Percentiles rank a stretch among this genome's conserved stretches.
These are phyloP conservation scores for Drosophila kurseongensis DNA, from an alignment of 1,140 invertebrate genomes.

Conservation along the genomic window DNA sequence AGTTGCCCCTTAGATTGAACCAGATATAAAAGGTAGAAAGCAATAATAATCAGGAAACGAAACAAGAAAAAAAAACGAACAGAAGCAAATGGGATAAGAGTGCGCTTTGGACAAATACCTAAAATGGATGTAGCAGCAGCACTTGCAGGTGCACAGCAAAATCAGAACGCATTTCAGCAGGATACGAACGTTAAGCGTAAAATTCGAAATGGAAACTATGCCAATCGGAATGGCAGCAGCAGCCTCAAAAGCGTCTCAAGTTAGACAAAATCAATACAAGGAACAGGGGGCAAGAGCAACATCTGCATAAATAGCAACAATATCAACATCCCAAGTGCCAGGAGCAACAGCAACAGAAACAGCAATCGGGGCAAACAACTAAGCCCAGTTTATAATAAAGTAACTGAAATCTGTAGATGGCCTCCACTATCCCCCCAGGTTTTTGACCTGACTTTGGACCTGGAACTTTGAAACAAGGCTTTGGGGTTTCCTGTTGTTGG, in stretches of 20 bases:
- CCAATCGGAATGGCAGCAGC: constrained; percentile 5
- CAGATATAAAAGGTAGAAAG: constrained; percentile 4
- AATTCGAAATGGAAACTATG: constrained; percentile 1
- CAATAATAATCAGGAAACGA: constrained; percentile 35
- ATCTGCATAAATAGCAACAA: constrained; percentile 37
- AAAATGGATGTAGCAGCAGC: constrained; percentile 13
- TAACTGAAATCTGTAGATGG: constrained; percentile 71
- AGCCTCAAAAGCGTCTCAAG: neutral
- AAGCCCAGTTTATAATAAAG: constrained; percentile 77
- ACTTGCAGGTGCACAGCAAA: neutral
- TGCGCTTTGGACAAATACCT: constrained; percentile 14
- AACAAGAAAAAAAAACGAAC: constrained; percentile 7
- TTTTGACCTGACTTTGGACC: constrained; percentile 32
- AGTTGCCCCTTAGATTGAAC: neutral
- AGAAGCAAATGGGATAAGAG: constrained; percentile 37
- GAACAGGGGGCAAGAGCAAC: neutral
- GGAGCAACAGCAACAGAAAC: constrained; percentile 4
- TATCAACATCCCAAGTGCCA: neutral
- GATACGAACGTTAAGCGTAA: neutral
- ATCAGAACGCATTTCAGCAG: too few species aligned
- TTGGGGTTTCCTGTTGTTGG: constrained; percentile 40
- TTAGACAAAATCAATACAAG: constrained; percentile 12
- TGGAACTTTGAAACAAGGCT: constrained; percentile 50
- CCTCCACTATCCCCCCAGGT: constrained; percentile 9
- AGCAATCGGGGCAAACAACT: constrained; percentile 56